Evolutionary conservation across 2,888 invertebrate genomes (phyloP), one percentile per base, ranked within the genome.

Genomic region (Emmelina monodactyla): DNA sequence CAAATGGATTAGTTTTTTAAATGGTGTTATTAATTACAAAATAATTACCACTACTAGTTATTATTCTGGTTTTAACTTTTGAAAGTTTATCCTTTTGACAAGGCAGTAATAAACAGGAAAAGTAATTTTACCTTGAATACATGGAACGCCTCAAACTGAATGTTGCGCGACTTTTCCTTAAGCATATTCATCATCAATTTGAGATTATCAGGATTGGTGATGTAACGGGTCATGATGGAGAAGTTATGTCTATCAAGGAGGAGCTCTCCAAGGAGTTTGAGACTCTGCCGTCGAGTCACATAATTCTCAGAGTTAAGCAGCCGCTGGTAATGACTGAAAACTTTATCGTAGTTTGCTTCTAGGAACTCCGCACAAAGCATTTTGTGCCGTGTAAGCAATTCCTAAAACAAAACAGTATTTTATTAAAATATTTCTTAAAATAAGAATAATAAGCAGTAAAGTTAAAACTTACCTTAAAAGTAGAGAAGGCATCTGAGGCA

Each of bases 111-210:
- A n/a, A n/a, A n/a, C n/a, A n/a, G n/a, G n/a, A n/a, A n/a, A n/a
- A n/a, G n/a, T n/a, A n/a, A n/a, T n/a, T 32, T 54, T 75, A 95
- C 96, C 91, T 99, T 99, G 84, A 99, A 99, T 58, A 99, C 99
- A 72, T 99, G 99, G 86, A 99, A 99, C 81, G 99, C 99, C 85
- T 99, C 99, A 82, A 99, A 99, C 81, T 99, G 99, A 64, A 99
- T 99, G 84, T 98, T 99, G 58, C 97, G 89, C 55, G 97, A 97
- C 72, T 97, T 95, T 70, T 99, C 98, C 82, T 97, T 94, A 63
- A 99, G 84, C 97, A 99, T 96, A 75, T 97, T 99, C 99, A 99
- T 99, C 98, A 99, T 99, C 50, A 99, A 85, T 76, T 98, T 99
- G 48, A 99, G 85, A 83, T 99, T 99, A 72, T 99, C 99, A 16